Percentiles rank a stretch among this genome's conserved stretches.
These are phyloP conservation scores for Actenoides lindsayi DNA, from an alignment of 2,113 vertebrate species.

Conservation along the genomic window DNA sequence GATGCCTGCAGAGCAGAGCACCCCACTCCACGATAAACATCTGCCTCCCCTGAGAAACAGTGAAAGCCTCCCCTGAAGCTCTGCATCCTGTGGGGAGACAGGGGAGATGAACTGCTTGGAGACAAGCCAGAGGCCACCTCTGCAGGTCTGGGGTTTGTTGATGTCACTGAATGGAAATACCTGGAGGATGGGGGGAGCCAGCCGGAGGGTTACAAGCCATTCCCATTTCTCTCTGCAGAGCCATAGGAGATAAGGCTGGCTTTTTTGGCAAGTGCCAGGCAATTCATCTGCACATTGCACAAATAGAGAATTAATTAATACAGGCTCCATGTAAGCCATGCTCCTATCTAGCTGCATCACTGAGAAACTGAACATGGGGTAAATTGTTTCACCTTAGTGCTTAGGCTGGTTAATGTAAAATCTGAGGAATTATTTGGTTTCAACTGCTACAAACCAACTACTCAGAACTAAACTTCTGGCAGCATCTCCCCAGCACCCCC, in stretches of 20 bases:
- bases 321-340: not conserved
- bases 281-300: not conserved
- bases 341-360: not conserved
- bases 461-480: rapidly evolving
- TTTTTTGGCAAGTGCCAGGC: not conserved
- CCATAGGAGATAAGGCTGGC: not conserved
- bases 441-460: not conserved
- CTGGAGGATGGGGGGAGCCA: not conserved
- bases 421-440: not conserved
- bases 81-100: not conserved
- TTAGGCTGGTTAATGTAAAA: not conserved
- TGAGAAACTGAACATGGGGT: not conserved
- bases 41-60: not conserved
- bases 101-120: rapidly evolving
- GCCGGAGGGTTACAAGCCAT: not conserved
- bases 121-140: not conserved
- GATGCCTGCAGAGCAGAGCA: not conserved
- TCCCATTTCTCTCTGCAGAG: not conserved
- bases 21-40: rapidly evolving
- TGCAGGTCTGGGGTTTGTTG: not conserved
- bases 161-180: not conserved
- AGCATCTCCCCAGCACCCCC: rapidly evolving
- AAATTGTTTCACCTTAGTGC: not conserved
- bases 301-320: not conserved
- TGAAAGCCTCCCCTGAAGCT: not conserved